Conservation (phyloP, 2,888 invertebrate species). For the Dorcus parallelipipedus region DNA sequence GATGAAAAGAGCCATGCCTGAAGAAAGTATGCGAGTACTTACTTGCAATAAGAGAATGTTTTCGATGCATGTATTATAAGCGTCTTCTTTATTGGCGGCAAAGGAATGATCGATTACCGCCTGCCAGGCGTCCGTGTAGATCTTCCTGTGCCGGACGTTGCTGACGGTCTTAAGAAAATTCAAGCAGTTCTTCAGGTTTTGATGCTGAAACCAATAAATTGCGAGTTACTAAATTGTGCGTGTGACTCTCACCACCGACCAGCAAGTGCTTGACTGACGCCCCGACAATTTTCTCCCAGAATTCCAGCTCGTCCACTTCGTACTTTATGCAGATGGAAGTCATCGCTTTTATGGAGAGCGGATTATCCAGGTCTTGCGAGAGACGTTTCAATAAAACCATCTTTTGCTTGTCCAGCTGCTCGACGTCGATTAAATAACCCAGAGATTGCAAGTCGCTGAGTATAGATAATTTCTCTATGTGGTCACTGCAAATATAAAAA, state of each 20-base stretch:
- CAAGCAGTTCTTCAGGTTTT: slow-evolving; percentile 34
- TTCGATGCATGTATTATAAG: slow-evolving; percentile 26
- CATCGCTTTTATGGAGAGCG: slow-evolving; percentile 34
- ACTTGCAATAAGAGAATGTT: slow-evolving; percentile 37
- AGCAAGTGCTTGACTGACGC: slow-evolving; percentile 30
- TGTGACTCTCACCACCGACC: slow-evolving; percentile 25
- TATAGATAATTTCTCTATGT: slow-evolving; percentile 35
- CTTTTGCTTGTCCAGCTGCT: slow-evolving; percentile 31
- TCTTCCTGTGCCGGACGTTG: slow-evolving; percentile 27
- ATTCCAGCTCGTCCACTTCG: slow-evolving; percentile 29
- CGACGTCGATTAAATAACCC: slow-evolving; percentile 33
- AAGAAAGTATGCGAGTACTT: too few species aligned
- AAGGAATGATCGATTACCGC: slow-evolving; percentile 33
- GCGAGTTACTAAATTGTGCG: not conserved
- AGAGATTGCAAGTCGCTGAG: slow-evolving; percentile 35
- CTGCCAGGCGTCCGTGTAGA: slow-evolving; percentile 40
- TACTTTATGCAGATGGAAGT: slow-evolving; percentile 37
- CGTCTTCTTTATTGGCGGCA: slow-evolving; percentile 13
- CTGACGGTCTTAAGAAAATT: slow-evolving; percentile 31
- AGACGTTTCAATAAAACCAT: slow-evolving; percentile 35
- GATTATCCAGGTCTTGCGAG: slow-evolving; percentile 26
- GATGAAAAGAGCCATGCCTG: too few species aligned
- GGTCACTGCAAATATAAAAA: slow-evolving; percentile 30
- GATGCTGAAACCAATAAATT: slow-evolving; percentile 29
- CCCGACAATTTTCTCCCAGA: slow-evolving; percentile 27